A percentile compares a stretch with the other conserved stretches of the same genome.
These are phyloP conservation scores for Melospiza melodia DNA, from an alignment of 2,113 vertebrate genomes.

Conservation along the genomic window DNA sequence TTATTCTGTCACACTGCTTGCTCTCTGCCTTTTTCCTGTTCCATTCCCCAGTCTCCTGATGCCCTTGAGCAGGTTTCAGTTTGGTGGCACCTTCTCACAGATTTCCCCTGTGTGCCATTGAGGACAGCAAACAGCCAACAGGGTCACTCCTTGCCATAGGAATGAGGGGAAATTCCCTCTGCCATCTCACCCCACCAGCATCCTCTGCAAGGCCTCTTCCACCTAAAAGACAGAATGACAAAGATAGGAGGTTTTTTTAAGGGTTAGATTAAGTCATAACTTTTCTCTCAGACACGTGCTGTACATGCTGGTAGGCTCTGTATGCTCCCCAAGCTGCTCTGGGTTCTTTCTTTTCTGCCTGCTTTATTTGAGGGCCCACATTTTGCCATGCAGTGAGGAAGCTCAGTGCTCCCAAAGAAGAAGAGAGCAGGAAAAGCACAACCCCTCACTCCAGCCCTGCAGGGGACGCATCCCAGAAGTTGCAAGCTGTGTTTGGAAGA, in stretches of 20 bases:
- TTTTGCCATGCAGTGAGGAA: neutral
- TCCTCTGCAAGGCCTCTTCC: neutral
- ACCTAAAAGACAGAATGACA: neutral
- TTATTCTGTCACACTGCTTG: neutral
- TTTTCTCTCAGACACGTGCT: neutral
- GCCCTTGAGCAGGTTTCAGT: neutral
- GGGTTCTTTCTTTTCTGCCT: neutral
- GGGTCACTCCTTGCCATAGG: neutral
- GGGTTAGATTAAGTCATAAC: neutral
- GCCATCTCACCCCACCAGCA: neutral
- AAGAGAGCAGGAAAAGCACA: neutral
- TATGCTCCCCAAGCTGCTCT: neutral
- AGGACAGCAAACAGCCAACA: neutral
- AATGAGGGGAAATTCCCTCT: neutral
- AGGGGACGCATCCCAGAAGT: neutral
- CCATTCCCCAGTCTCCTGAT: neutral
- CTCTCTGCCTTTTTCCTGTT: neutral
- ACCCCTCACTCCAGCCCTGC: neutral
- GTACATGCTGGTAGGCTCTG: fast-evolving
- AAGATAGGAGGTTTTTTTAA: neutral
- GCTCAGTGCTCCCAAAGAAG: neutral
- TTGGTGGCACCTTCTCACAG: neutral
- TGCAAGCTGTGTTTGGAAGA: neutral
- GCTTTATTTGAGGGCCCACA: neutral
- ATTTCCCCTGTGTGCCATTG: neutral